phyloP scores from a whole-genome alignment of 2,888 invertebrate genomes.

The Zygaena filipendulae region DNA sequence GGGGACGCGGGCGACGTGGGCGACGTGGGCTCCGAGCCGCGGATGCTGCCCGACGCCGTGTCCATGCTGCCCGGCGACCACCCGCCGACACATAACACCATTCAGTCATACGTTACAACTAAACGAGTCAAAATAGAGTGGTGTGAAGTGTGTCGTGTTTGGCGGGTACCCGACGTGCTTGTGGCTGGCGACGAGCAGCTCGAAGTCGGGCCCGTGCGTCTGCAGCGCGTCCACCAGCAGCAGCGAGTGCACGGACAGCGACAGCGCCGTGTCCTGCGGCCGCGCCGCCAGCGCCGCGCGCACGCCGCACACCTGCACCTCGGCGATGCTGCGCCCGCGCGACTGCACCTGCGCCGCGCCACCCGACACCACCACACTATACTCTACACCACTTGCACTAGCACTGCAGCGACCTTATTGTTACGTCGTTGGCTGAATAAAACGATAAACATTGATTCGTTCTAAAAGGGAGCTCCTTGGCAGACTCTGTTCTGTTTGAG shows the following conservation, averaged over 20 bases:
- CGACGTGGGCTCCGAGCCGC: constrained; percentile 92
- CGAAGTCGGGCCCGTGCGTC: constrained; percentile 95
- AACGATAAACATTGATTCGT: too few species aligned
- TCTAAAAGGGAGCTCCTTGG: too few species aligned
- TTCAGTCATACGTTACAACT: too few species aligned
- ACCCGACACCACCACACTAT: too few species aligned
- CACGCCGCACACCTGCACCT: constrained; percentile 92
- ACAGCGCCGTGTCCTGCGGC: constrained; percentile 78
- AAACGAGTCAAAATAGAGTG: not conserved
- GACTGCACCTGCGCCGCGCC: constrained; percentile 80
- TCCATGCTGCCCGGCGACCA: constrained; percentile 92
- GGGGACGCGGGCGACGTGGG: constrained; percentile 77
- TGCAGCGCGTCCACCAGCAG: constrained; percentile 95
- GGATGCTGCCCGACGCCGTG: constrained; percentile 90
- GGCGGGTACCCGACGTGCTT: constrained; percentile 84
- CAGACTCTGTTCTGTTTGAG: too few species aligned
- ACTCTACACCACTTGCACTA: not conserved
- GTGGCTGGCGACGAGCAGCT: constrained; percentile 93
- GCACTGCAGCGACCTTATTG: too few species aligned
- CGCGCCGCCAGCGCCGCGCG: constrained; percentile 80
- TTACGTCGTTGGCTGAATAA: not conserved
- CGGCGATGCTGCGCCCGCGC: constrained; percentile 89
- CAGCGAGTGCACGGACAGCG: constrained; percentile 91
- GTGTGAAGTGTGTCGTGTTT: not conserved
- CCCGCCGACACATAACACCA: constrained; percentile 2